Evolutionary conservation across 2,888 invertebrate species (phyloP).

Genomic region (Steromphala cineraria): DNA sequence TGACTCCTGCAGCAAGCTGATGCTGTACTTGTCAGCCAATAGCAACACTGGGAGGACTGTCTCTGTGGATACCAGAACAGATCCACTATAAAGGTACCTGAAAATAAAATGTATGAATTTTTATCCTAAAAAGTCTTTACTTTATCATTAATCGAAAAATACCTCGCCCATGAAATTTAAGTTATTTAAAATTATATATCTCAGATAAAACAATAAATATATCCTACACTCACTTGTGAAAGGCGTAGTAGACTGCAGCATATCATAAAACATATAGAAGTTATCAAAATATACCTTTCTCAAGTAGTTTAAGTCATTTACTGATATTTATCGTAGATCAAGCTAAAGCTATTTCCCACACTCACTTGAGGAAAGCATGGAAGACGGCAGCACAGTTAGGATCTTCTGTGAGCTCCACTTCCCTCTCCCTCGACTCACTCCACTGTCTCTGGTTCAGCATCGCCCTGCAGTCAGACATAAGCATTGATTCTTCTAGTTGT

Average conservation of each 20-base stretch:
- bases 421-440: conserved; percentile 60
- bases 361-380: conserved; percentile 58
- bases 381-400: conserved; percentile 63
- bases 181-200: no score
- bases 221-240: no score
- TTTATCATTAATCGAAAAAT: no score
- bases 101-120: no score
- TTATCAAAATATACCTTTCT: not conserved
- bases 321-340: not conserved
- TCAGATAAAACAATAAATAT: no score
- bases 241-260: no score
- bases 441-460: conserved; percentile 65
- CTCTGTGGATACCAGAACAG: conserved; percentile 56
- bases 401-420: conserved; percentile 64
- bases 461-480: conserved; percentile 53
- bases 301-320: not conserved
- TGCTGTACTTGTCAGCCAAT: conserved; percentile 64
- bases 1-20: conserved; percentile 63
- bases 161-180: no score
- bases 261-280: no score
- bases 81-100: conserved; percentile 67
- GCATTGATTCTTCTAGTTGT: no score
- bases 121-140: no score
- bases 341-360: not conserved
- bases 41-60: conserved; percentile 61